phyloP scores from a whole-genome alignment of 2,797 vertebrate species.

The Tachyglossus aculeatus region DNA sequence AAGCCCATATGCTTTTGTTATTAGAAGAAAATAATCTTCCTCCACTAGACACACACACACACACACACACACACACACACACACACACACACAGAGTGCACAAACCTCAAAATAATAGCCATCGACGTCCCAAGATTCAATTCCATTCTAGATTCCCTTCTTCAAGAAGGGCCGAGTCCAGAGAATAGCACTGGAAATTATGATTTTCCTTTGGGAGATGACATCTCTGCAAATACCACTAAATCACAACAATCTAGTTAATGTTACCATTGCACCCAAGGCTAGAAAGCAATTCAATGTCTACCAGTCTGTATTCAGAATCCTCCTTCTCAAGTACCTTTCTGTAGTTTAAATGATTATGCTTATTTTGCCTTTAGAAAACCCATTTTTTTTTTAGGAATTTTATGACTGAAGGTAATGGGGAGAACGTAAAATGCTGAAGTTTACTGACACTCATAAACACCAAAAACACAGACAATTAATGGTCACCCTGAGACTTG shows the following conservation, averaged over 20 bases:
- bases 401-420: conserved; percentile 71
- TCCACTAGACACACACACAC: neutral
- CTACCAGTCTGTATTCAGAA: neutral
- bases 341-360: conserved; percentile 25
- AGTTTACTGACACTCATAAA: conserved; percentile 72
- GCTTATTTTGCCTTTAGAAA: conserved; percentile 61
- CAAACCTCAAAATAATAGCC: neutral
- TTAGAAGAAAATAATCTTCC: too few relatives aligned
- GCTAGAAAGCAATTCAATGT: neutral
- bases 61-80: neutral
- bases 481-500: conserved; percentile 68
- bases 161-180: neutral
- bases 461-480: conserved; percentile 67
- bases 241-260: neutral
- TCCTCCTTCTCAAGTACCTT: conserved; percentile 10
- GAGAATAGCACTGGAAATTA: neutral
- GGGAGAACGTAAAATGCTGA: conserved; percentile 62
- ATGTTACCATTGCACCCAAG: neutral
- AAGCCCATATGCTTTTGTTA: too few relatives aligned
- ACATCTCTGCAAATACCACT: neutral
- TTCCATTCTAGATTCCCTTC: neutral
- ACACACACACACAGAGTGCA: neutral
- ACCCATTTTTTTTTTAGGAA: conserved; percentile 51
- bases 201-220: conserved; percentile 10
- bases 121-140: neutral